Evolutionary conservation across 2,113 vertebrate species (phyloP), one percentile per base, ranked within the genome.

Genomic region (Chionis minor): DNA sequence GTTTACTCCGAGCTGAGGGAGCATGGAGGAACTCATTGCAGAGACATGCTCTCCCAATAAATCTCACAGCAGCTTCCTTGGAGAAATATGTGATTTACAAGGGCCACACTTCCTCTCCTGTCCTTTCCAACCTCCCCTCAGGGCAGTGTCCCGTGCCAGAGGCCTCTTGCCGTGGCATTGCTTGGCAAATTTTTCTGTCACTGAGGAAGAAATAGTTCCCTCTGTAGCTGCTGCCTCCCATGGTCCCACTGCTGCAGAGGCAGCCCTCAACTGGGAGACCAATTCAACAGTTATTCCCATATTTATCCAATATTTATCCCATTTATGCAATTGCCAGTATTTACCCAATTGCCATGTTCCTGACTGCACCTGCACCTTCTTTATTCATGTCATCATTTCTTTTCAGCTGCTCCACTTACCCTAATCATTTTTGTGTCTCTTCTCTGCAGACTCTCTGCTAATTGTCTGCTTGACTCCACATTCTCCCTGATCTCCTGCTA

Each of bases 1-100:
- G 94, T 98, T 98, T 97, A 95, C 96, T 97, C 92, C 8, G 61
- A 91, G 90, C 91, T 78, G 85, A 96, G 80, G 70, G 56, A 96
- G 73, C 80, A 55, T 35, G 38, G 93, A 96, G 62, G 38, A 94
- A 88, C 93, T 94, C 84, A 62, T 96, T 90, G 90, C 73, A 79
- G 93, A 96, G 87, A 70, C 86, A 4, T 95, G 47, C 86, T 96
- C 88, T 84, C 52, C 77, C 95, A 95, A 22, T 97, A 88, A 95
- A 97, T 96, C 84, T 96, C 86, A 52, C 73, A 92, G 72, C 52
- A 63, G 81, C 71, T 75, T 67, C 80, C 82, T 80, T 89, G 70
- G 75, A 96, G 85, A 78, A 91, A 35, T 80, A 12, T 40, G n/a
- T 62, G 88, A 58, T 94, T 92, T 91, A 90, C 67, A 86, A 88